phyloP scores from a whole-genome alignment of 2,113 vertebrate species.

The Rhinichthys klamathensis region DNA sequence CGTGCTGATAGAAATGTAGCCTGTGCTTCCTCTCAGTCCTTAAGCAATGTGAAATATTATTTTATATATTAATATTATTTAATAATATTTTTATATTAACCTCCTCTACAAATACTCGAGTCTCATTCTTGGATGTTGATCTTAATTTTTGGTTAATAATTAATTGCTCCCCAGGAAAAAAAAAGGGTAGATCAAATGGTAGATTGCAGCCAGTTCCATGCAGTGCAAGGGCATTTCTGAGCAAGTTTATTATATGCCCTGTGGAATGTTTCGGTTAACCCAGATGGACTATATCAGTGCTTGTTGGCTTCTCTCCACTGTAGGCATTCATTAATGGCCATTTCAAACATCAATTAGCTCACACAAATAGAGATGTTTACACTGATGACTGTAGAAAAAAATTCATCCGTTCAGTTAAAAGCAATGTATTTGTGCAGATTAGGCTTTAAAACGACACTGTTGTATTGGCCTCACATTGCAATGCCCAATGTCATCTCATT shows the following conservation, averaged over 20 bases:
- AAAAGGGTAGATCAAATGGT: conserved; percentile 31
- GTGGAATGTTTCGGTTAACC: conserved; percentile 41
- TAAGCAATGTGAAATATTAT: not conserved
- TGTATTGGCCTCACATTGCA: not conserved
- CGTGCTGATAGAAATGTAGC: not conserved
- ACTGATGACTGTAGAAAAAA: not conserved
- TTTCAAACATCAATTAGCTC: not conserved
- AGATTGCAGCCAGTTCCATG: conserved; percentile 46
- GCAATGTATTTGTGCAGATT: not conserved
- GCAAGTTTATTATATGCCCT: conserved; percentile 37
- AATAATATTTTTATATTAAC: too few relatives aligned
- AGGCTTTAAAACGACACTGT: not conserved
- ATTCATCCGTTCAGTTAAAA: not conserved
- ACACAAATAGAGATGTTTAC: conserved; percentile 13
- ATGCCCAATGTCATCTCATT: not conserved
- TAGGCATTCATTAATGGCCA: conserved; percentile 20
- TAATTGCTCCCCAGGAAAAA: not conserved
- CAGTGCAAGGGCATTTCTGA: conserved; percentile 49
- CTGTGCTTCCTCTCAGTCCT: not conserved
- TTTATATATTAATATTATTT: too few relatives aligned
- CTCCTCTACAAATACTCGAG: not conserved
- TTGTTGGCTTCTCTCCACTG: conserved; percentile 11
- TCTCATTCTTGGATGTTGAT: not conserved
- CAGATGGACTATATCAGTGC: conserved; percentile 32
- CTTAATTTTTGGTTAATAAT: conserved; percentile 4